Evolutionary conservation across 2,113 vertebrate species (phyloP), one percentile per base, ranked within the genome.

Genomic region (Stomatorhinus ivindoensis): DNA sequence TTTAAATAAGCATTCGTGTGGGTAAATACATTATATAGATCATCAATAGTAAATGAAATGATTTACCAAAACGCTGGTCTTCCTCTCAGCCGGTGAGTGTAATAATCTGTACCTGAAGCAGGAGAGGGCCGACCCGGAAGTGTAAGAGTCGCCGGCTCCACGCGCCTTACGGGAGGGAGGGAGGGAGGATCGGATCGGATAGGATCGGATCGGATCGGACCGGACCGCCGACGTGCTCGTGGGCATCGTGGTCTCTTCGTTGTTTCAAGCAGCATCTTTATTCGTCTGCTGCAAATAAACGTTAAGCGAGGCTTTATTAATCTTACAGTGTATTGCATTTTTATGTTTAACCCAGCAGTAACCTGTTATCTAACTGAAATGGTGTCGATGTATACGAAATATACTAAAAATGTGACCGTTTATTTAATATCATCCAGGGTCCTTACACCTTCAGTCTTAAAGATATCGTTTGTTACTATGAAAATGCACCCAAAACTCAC

Each of bases 51-150:
- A 39, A 58, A 53, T 11, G 1, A 55, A 87, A 39, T 31, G 2
- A 27, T 87, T 87, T 87, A 87, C 86, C 86, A 35, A 87, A 51
- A 87, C 10, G 86, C 51, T 35, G 51, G n/a, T 87, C 50, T 51
- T 87, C n/a, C 48, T 87, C 50, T 15, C 50, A 13, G 31, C 48
- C 84, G 48, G 27, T 53, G 13, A n/a, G 27, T 13, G n/a, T 50
- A 50, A 50, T 17, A 13, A 47, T 27, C 48, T 87, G 48, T 19
- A 87, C 50, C 86, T 58, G 86, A 11, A 87, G 86, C 11, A 35
- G 86, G 86, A 87, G 27, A 53, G 6, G 39, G 31, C 17, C 48
- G 86, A 87, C 48, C 86, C 86, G 86, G 86, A 87, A 87, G 86
- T 87, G 50, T 8, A 87, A 24, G 31, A 35, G 86, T 39, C 35